Conservation (phyloP, 53 echinoderm and acorn worm genomes). For the Echinometra lucunter region DNA sequence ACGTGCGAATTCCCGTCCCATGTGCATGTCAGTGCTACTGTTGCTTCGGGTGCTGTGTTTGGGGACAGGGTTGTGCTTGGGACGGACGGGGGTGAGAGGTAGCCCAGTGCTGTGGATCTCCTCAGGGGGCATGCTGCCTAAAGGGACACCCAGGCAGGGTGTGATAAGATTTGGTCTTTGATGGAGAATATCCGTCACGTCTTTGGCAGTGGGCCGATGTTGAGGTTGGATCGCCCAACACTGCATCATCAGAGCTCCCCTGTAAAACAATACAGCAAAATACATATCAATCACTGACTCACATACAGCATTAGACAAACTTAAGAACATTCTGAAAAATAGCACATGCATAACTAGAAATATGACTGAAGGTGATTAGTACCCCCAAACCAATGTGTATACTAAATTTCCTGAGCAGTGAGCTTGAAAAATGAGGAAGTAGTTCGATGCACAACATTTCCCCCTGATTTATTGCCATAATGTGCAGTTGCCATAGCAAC, state of each 20-base stretch:
- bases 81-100: conserved; percentile 48
- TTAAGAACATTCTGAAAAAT: no score
- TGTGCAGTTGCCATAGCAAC: no score
- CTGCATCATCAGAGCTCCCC: conserved; percentile 81
- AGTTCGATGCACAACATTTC: no score
- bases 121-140: conserved; percentile 82
- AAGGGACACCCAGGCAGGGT: conserved; percentile 83
- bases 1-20: conserved; percentile 39
- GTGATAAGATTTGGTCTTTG: conserved; percentile 74
- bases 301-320: no score
- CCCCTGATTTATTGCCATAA: no score
- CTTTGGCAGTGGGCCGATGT: conserved; percentile 83
- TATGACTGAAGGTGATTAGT: no score
- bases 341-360: no score
- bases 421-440: no score
- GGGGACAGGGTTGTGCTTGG: conserved; percentile 61
- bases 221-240: conserved; percentile 90
- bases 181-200: conserved; percentile 78
- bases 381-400: no score
- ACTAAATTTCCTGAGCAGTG: no score
- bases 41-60: conserved; percentile 61
- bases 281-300: not conserved
- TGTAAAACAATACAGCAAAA: conserved; percentile 61
- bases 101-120: conserved; percentile 70
- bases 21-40: conserved; percentile 45